These are phyloP conservation scores for Ornithoptera alexandrae DNA, from an alignment of 2,888 invertebrate genomes.

Conservation along the genomic window DNA sequence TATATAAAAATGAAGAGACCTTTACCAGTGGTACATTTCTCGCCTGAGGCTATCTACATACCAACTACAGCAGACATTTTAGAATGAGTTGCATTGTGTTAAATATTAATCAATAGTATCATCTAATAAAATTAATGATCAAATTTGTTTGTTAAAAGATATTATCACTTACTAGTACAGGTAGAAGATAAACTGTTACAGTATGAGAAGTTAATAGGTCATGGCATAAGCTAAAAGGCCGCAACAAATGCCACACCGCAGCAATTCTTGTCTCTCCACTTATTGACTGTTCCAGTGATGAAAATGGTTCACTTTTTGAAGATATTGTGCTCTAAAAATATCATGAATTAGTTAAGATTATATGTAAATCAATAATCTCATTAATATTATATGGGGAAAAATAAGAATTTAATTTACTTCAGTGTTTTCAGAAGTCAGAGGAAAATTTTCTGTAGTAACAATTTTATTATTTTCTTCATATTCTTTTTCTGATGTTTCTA, in stretches of 20 bases:
- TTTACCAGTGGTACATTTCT: not conserved
- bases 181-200: constrained; percentile 94
- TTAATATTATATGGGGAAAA: constrained; percentile 4
- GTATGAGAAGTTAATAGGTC: constrained; percentile 94
- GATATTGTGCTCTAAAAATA: constrained; percentile 46
- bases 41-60: no score
- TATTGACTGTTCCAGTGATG: constrained; percentile 64
- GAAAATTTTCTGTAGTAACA: constrained; percentile 48
- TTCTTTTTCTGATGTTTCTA: constrained; percentile 67
- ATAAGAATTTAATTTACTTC: constrained; percentile 50
- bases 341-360: constrained; percentile 29
- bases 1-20: not conserved
- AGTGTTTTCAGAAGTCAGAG: constrained; percentile 54
- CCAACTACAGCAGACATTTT: no score
- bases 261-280: constrained; percentile 67
- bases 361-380: not conserved
- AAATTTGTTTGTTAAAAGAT: not conserved
- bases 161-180: constrained; percentile 86
- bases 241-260: constrained; percentile 82
- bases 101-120: no score
- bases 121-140: not conserved
- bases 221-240: constrained; percentile 95
- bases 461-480: constrained; percentile 56
- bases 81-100: no score
- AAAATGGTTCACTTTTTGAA: constrained; percentile 62